These are phyloP conservation scores for Sorex maritimensis DNA, from an alignment of 2,797 vertebrate species.

Conservation along the genomic window DNA sequence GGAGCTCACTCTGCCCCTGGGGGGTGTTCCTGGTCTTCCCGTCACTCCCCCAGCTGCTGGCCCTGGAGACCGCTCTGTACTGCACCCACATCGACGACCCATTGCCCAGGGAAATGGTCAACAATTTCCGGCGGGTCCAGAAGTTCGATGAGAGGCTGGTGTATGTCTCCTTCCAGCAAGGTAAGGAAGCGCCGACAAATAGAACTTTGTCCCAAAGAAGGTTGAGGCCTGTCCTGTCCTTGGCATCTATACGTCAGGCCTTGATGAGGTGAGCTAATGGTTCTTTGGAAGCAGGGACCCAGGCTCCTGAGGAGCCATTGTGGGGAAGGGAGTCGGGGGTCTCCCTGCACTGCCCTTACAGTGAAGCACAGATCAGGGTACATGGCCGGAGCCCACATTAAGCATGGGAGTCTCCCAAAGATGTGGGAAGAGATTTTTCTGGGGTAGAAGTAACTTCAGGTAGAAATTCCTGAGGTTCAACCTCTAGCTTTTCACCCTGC, in stretches of 20 bases:
- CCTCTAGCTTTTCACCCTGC: background rate
- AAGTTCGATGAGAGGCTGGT: constrained; percentile 92
- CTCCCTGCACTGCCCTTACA: background rate
- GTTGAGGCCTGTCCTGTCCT: background rate
- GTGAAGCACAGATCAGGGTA: background rate
- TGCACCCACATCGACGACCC: constrained; percentile 92
- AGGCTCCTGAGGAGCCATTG: background rate
- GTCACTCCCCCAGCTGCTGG: constrained; percentile 90
- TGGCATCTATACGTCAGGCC: background rate
- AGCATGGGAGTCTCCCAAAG: background rate
- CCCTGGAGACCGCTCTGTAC: constrained; percentile 93
- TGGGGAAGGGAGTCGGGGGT: no score
- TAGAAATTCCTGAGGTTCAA: background rate
- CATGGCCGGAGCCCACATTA: background rate
- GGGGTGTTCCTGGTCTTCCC: constrained; percentile 12
- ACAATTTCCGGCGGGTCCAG: constrained; percentile 95
- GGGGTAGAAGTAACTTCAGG: background rate
- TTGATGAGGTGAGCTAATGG: background rate
- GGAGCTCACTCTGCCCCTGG: background rate
- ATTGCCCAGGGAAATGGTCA: constrained; percentile 90
- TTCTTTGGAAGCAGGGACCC: no score
- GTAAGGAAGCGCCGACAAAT: constrained; percentile 89
- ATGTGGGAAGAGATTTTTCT: background rate
- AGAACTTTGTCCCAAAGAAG: background rate
- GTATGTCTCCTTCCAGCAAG: constrained; percentile 95